Conservation (phyloP, 2,113 vertebrate species). For the Colaptes auratus region DNA sequence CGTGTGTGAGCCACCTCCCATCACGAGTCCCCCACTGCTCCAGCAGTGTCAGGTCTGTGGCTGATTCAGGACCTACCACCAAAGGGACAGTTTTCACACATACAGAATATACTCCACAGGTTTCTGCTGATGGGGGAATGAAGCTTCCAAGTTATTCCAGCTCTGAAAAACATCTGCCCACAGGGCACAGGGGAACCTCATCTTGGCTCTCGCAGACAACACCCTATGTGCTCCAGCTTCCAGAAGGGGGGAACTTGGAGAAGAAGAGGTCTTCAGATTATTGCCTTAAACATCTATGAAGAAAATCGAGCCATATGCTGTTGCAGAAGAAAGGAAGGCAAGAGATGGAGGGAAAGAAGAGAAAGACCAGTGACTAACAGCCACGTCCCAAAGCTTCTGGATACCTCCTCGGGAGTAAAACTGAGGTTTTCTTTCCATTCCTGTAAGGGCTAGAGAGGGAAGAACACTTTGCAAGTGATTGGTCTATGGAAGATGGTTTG, state of each 20-base stretch:
- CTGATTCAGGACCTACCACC: background rate
- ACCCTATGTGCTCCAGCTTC: background rate
- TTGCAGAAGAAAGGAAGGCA: background rate
- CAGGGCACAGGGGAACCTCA: background rate
- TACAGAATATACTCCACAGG: background rate
- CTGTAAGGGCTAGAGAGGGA: background rate
- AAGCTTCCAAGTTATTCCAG: background rate
- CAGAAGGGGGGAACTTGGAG: background rate
- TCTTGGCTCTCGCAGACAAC: background rate
- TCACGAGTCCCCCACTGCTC: background rate
- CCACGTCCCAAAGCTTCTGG: background rate
- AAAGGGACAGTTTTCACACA: background rate
- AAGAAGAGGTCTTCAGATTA: background rate
- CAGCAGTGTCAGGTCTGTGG: rapidly evolving
- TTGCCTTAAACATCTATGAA: background rate
- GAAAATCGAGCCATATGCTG: background rate
- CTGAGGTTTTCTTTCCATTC: background rate
- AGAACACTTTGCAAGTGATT: background rate
- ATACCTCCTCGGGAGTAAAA: background rate
- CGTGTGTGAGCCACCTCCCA: rapidly evolving
- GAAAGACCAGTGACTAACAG: background rate
- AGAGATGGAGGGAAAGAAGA: background rate
- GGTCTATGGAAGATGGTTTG: background rate
- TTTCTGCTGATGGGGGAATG: background rate
- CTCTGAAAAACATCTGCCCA: background rate